Evolutionary conservation across 2,797 vertebrate species (phyloP).

Genomic region (Gadopsis bispinosus): DNA sequence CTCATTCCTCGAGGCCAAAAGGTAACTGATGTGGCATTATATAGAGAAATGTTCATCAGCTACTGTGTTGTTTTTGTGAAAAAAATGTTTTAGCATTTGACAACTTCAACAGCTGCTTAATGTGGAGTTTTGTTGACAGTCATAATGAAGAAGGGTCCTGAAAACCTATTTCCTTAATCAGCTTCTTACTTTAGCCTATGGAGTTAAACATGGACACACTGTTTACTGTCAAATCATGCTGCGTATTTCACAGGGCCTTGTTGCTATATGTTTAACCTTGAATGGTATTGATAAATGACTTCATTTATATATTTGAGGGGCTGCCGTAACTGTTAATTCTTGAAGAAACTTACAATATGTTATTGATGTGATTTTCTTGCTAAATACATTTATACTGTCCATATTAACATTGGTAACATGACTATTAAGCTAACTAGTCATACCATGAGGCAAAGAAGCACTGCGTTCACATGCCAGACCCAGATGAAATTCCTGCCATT

Average conservation of each 20-base stretch:
- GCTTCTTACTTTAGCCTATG: background rate
- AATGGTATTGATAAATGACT: background rate
- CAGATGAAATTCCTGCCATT: background rate
- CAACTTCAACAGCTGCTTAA: background rate
- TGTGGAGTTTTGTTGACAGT: background rate
- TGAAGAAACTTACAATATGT: background rate
- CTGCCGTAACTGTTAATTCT: no score
- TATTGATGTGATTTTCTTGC: background rate
- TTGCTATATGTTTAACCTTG: no score
- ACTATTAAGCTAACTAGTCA: no score
- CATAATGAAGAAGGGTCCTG: background rate
- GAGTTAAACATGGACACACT: background rate
- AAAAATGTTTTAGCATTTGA: background rate
- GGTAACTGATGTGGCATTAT: background rate
- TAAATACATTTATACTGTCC: background rate
- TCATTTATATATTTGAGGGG: no score
- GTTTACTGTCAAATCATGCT: background rate
- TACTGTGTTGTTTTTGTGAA: background rate
- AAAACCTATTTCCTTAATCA: background rate
- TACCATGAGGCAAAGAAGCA: background rate
- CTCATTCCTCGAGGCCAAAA: conserved; percentile 3
- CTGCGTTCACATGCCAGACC: background rate
- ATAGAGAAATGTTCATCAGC: background rate
- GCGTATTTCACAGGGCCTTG: background rate
- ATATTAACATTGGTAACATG: no score